Evolutionary conservation across 2,888 invertebrate species (phyloP).

Genomic region (Ornithoptera priamus): DNA sequence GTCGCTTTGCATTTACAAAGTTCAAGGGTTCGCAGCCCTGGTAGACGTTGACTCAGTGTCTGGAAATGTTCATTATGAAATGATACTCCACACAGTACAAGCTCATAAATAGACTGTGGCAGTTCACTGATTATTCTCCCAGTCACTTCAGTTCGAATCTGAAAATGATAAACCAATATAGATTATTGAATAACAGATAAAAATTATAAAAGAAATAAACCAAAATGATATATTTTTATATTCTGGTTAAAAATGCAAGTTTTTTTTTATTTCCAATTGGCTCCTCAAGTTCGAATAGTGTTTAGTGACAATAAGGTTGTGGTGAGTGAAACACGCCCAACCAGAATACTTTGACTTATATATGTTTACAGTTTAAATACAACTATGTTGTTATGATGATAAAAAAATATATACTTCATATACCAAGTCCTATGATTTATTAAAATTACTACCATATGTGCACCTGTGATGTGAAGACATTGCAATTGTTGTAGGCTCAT

Average conservation of each 20-base stretch:
- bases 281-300: no score
- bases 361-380: no score
- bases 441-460: conserved; percentile 35
- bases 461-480: conserved; percentile 45
- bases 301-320: no score
- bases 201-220: neutral
- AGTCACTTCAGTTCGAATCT: conserved; percentile 32
- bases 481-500: conserved; percentile 34
- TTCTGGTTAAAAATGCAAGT: no score
- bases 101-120: conserved; percentile 34
- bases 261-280: no score
- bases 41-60: conserved; percentile 29
- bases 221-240: no score
- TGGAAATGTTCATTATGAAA: conserved; percentile 38
- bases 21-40: conserved; percentile 36
- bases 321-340: neutral
- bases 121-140: conserved; percentile 31
- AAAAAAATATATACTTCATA: no score
- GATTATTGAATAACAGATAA: neutral
- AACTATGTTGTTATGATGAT: no score
- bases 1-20: conserved; percentile 38
- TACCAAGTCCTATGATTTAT: neutral
- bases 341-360: neutral
- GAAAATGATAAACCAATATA: neutral
- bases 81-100: conserved; percentile 38